A percentile compares a stretch with the other conserved stretches of the same genome.
phyloP scores from a whole-genome alignment of 2,888 invertebrate species.

The Eupithecia pulchellata region DNA sequence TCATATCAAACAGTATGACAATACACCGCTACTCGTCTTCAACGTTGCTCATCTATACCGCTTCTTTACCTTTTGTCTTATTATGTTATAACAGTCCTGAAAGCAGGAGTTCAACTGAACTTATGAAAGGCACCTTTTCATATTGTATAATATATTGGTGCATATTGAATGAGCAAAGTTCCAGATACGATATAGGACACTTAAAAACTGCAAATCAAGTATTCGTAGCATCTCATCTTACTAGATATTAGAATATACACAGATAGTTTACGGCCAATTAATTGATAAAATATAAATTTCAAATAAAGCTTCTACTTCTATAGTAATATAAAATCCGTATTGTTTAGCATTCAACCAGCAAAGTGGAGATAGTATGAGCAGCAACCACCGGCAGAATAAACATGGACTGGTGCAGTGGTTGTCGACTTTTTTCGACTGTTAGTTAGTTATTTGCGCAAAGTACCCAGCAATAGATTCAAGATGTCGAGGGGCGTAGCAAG shows the following conservation, averaged over 20 bases:
- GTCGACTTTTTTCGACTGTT: neutral
- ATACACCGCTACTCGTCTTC: slow-evolving; percentile 24
- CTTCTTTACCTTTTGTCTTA: neutral
- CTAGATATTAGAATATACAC: slow-evolving; percentile 37
- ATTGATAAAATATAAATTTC: slow-evolving; percentile 33
- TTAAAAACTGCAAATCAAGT: slow-evolving; percentile 48
- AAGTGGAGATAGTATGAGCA: slow-evolving; percentile 17
- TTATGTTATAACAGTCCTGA: neutral
- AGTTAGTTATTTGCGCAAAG: too few relatives aligned
- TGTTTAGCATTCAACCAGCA: neutral
- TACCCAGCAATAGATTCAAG: neutral
- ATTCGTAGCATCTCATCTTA: slow-evolving; percentile 48
- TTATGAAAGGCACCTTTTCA: neutral
- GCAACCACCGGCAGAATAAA: neutral
- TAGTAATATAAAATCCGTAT: slow-evolving; percentile 14
- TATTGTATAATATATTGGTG: neutral
- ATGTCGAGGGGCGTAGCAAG: neutral
- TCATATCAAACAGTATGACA: slow-evolving; percentile 31
- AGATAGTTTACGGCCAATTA: slow-evolving; percentile 39
- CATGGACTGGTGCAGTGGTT: neutral
- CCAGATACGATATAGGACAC: slow-evolving; percentile 36
- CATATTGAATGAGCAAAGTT: slow-evolving; percentile 25
- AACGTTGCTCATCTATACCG: slow-evolving; percentile 25
- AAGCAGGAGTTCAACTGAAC: neutral
- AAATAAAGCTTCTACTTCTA: slow-evolving; percentile 35